Evolutionary conservation across 2,888 invertebrate species (phyloP), one percentile per base, ranked within the genome.

Genomic region (Amaurobius ferox): DNA sequence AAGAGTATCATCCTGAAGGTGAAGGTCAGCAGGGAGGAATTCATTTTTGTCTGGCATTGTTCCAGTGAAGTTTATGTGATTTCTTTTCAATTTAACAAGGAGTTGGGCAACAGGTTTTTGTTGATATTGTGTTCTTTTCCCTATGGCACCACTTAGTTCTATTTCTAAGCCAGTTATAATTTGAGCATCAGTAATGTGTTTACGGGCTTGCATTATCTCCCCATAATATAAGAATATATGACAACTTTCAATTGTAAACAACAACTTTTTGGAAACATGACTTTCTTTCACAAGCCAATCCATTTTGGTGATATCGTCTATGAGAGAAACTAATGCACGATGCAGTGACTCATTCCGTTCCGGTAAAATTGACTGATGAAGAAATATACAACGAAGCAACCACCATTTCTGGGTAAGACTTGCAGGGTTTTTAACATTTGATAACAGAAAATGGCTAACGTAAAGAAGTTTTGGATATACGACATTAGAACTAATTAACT

Each of bases 51-150:
- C 0, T 66, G 28, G 16, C 28, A 16, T 9, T 7, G 26, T 30
- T 16, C 39, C 39, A 68, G 30, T 3, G 19, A 35, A 32, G 11
- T 66, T 35, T 0, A 29, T 29, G n/a, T 48, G 35, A 48, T 92
- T 92, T 7, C 93, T 88, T 72, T 92, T 92, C 70, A 96, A 94
- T 89, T 94, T 93, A 0, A 98, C 91, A 48, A 95, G 94, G 19
- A 99, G 92, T 90, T 98, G 99, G 0, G 99, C 94, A 67, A 97
- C 91, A 39, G 95, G 93, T 62, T 94, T 94, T 89, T 94, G 93
- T 91, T 99, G 99, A 91, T 94, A 97, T 90, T 95, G 95, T 9
- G 99, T 99, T 88, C 98, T 93, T 91, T 96, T 95, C 0, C 98
- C 98, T 89, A 98, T 92, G 40, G 95, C 94, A 89, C 97, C 96